Evolutionary conservation across 2,797 vertebrate genomes (phyloP).

Genomic region (Simalia tracyae): DNA sequence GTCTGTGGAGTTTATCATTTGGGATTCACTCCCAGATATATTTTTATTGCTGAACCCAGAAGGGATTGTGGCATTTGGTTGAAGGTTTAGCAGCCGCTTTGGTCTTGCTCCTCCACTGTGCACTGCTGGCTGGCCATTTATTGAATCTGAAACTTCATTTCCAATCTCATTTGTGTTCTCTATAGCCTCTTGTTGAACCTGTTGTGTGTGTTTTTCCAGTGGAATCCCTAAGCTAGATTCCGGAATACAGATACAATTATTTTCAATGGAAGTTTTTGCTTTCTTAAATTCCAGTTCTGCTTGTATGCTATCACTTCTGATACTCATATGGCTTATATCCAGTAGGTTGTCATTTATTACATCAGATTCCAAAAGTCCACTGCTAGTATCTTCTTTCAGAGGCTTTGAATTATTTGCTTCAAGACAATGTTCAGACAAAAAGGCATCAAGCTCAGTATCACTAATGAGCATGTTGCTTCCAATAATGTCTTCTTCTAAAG

Average conservation of each 20-base stretch:
- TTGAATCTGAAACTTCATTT: conserved; percentile 37
- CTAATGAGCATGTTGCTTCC: conserved; percentile 81
- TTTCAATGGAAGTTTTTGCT: background rate
- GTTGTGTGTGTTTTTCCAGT: conserved; percentile 23
- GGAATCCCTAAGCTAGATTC: conserved; percentile 26
- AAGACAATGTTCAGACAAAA: conserved; percentile 80
- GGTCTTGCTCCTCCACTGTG: conserved; percentile 84
- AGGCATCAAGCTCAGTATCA: conserved; percentile 91
- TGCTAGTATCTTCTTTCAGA: conserved; percentile 53
- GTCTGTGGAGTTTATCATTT: background rate
- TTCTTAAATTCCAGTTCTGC: conserved; percentile 48
- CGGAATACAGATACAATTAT: conserved; percentile 38
- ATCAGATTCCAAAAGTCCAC: conserved; percentile 40
- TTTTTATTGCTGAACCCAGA: conserved; percentile 35
- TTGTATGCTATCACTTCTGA: background rate
- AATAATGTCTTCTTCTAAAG: conserved; percentile 77
- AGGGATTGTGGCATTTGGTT: conserved; percentile 62
- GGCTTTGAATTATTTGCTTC: conserved; percentile 58
- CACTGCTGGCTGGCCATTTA: conserved; percentile 55
- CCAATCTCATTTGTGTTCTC: conserved; percentile 29
- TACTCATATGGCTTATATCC: conserved; percentile 35
- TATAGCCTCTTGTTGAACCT: conserved; percentile 25
- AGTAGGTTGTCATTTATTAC: conserved; percentile 28
- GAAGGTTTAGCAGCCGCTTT: conserved; percentile 79
- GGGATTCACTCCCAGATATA: conserved; percentile 40